Percentiles rank a stretch among this genome's conserved stretches.
phyloP scores from a whole-genome alignment of 1,140 invertebrate genomes.

The Tetragnatha versicolor region DNA sequence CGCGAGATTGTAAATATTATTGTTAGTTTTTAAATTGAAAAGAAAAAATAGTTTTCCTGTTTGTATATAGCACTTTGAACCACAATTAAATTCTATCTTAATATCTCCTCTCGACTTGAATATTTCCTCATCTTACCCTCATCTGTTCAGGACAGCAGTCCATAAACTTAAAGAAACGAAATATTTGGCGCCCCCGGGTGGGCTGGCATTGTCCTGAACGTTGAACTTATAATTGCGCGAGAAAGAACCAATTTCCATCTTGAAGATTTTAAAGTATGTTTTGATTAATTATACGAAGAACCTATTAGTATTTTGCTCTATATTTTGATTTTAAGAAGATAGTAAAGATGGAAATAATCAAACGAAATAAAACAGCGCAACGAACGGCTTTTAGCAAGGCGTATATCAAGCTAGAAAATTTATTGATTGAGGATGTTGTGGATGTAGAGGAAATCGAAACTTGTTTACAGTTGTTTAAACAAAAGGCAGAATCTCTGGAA shows the following conservation, averaged over 20 bases:
- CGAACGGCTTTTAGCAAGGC: background rate
- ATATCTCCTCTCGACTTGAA: too few relatives aligned
- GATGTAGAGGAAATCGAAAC: conserved; percentile 1
- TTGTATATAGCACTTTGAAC: too few relatives aligned
- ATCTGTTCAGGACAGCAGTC: too few relatives aligned
- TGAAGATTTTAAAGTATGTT: conserved; percentile 1
- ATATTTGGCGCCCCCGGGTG: too few relatives aligned
- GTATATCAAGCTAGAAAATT: background rate
- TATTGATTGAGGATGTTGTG: background rate
- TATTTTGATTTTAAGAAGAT: background rate
- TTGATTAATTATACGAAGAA: background rate
- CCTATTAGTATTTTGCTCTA: background rate
- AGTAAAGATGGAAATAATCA: conserved; percentile 2
- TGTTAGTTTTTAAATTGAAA: too few relatives aligned
- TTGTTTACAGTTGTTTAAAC: conserved; percentile 12
- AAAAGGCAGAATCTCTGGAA: background rate
- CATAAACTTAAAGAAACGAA: too few relatives aligned
- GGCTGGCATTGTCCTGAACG: too few relatives aligned
- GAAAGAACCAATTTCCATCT: background rate
- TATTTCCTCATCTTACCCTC: too few relatives aligned
- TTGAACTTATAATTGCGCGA: too few relatives aligned
- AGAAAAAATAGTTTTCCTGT: too few relatives aligned
- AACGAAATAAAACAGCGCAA: conserved; percentile 2
- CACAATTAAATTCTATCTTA: too few relatives aligned
- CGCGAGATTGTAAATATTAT: too few relatives aligned